phyloP scores from a whole-genome alignment of 2,113 vertebrate genomes.

The Microcebus griseorufus region DNA sequence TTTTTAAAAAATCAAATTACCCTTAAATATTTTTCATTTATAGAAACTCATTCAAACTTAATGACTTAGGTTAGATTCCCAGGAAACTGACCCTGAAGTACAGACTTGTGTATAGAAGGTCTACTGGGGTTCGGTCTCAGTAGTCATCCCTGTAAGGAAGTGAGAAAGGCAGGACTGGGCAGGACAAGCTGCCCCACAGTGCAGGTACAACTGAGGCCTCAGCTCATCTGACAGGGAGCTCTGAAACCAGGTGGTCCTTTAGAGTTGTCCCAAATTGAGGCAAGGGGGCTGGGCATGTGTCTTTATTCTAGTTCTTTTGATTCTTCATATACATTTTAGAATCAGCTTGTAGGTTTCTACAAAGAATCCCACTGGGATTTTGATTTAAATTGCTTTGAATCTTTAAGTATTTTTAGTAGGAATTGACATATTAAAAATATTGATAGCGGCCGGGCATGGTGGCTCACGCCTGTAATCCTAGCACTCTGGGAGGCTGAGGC shows the following conservation, averaged over 20 bases:
- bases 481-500: too few species aligned
- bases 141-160: background rate
- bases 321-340: background rate
- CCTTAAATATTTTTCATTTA: background rate
- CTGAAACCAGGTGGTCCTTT: background rate
- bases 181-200: too few species aligned
- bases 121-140: background rate
- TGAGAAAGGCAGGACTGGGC: background rate
- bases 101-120: background rate
- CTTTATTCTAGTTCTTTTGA: background rate
- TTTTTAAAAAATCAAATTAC: background rate
- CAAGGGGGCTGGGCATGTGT: background rate
- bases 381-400: background rate
- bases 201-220: background rate
- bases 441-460: too few species aligned
- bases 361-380: conserved; percentile 9
- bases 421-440: background rate
- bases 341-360: background rate
- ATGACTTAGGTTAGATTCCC: background rate
- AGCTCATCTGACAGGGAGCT: background rate
- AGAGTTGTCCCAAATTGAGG: background rate
- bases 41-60: background rate
- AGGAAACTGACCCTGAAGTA: background rate
- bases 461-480: too few species aligned
- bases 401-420: background rate